phyloP scores from a whole-genome alignment of 2,888 invertebrate genomes.

The Yponomeuta sedellus region DNA sequence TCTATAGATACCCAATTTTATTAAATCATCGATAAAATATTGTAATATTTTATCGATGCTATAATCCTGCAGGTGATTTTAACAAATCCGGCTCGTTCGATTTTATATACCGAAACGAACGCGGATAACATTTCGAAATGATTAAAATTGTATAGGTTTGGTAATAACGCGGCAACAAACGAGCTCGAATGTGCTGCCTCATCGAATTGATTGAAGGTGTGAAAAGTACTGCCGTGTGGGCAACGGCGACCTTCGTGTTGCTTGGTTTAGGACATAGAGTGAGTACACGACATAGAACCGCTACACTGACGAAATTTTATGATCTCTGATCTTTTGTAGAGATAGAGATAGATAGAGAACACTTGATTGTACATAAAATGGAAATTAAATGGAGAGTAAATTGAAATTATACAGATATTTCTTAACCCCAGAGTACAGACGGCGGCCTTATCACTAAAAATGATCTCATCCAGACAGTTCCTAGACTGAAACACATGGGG shows the following conservation, averaged over 20 bases:
- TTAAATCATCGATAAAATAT: too few species aligned
- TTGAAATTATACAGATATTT: too few species aligned
- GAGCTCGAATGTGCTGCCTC: slow-evolving; percentile 11
- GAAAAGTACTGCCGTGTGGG: slow-evolving; percentile 1
- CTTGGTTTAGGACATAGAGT: background rate
- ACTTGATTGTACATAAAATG: too few species aligned
- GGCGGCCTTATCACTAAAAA: too few species aligned
- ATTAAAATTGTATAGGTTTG: background rate
- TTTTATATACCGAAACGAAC: background rate
- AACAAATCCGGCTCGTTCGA: background rate
- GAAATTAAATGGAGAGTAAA: too few species aligned
- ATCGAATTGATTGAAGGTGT: slow-evolving; percentile 18
- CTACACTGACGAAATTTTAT: background rate
- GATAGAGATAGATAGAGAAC: too few species aligned
- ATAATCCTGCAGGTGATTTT: background rate
- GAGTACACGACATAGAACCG: background rate
- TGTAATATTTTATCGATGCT: too few species aligned
- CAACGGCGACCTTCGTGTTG: background rate
- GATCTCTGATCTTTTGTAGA: too few species aligned
- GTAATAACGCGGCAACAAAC: background rate
- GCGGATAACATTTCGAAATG: background rate
- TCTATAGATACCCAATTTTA: too few species aligned
- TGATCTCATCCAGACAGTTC: too few species aligned
- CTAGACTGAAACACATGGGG: too few species aligned
- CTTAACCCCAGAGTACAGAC: too few species aligned